Conservation (phyloP, 2,113 vertebrate genomes). For the Seriola aureovittata region DNA sequence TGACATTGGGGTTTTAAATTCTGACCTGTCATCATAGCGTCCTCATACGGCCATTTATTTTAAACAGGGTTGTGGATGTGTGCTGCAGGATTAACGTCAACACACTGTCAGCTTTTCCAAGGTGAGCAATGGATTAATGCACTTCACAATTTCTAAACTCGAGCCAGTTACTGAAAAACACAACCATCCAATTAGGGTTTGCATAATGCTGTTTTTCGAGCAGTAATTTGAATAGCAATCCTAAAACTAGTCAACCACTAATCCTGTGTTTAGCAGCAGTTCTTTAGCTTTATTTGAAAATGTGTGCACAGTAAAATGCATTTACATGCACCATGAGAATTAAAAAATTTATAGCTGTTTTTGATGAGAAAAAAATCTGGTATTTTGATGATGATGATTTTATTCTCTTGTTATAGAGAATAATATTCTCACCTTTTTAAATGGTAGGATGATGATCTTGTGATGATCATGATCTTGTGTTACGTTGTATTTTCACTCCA, state of each 20-base stretch:
- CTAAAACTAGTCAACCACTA: not conserved
- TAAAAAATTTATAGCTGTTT: too few relatives aligned
- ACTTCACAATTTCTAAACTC: not conserved
- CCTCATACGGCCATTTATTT: not conserved
- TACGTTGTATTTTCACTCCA: too few relatives aligned
- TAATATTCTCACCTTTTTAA: too few relatives aligned
- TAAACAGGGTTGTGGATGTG: not conserved
- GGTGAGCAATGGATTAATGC: not conserved
- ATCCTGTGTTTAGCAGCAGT: too few relatives aligned
- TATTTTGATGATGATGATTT: too few relatives aligned
- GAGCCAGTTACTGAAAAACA: not conserved
- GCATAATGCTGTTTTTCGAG: not conserved
- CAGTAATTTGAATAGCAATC: not conserved
- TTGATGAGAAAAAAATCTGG: too few relatives aligned
- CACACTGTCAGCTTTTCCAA: slow-evolving; percentile 3
- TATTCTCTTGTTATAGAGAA: too few relatives aligned
- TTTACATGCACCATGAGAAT: too few relatives aligned
- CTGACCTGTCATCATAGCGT: slow-evolving; percentile 11
- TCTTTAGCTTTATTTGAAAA: too few relatives aligned
- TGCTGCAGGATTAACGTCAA: not conserved
- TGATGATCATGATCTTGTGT: too few relatives aligned
- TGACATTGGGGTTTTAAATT: slow-evolving; percentile 26
- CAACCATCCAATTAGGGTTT: not conserved
- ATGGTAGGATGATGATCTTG: too few relatives aligned
- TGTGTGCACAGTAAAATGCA: too few relatives aligned